A percentile compares a stretch with the other conserved stretches of the same genome.
Conservation (phyloP, 2,797 vertebrate genomes). For the Antrozous pallidus region DNA sequence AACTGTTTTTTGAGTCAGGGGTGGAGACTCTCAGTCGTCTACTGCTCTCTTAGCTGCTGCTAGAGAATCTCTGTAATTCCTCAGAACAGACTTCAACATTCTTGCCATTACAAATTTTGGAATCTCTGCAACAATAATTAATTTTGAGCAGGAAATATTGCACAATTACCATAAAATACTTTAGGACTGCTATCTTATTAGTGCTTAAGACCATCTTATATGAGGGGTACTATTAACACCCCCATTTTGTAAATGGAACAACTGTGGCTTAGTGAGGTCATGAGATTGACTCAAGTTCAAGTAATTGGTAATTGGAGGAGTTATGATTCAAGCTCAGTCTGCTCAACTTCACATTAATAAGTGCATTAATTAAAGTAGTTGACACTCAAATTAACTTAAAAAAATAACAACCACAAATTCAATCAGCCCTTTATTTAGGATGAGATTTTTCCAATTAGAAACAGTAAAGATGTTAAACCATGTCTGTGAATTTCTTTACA, state of each 20-base stretch:
- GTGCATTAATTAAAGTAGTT: conserved; percentile 50
- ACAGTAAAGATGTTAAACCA: not conserved
- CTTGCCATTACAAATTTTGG: not conserved
- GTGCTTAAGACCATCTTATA: not conserved
- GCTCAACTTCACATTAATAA: conserved; percentile 46
- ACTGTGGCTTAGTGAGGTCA: not conserved
- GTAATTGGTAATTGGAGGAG: conserved; percentile 23
- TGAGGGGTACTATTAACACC: not conserved
- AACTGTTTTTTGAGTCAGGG: not conserved
- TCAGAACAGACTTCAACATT: conserved; percentile 1
- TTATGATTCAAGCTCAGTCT: conserved; percentile 16
- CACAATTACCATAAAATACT: not conserved
- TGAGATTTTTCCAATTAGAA: conserved; percentile 16
- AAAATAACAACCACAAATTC: conserved; percentile 3
- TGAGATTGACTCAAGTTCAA: conserved; percentile 46
- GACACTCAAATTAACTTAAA: conserved; percentile 48
- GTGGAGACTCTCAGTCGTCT: not conserved
- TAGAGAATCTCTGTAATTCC: not conserved
- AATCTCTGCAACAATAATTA: not conserved
- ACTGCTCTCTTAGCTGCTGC: not conserved
- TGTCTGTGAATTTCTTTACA: not conserved
- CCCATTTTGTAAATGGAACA: conserved; percentile 31
- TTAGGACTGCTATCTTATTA: conserved; percentile 18
- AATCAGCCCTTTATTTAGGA: conserved; percentile 43
- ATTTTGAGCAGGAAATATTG: not conserved